phyloP scores from a whole-genome alignment of 2,113 vertebrate genomes.

The Cyanoderma ruficeps region DNA sequence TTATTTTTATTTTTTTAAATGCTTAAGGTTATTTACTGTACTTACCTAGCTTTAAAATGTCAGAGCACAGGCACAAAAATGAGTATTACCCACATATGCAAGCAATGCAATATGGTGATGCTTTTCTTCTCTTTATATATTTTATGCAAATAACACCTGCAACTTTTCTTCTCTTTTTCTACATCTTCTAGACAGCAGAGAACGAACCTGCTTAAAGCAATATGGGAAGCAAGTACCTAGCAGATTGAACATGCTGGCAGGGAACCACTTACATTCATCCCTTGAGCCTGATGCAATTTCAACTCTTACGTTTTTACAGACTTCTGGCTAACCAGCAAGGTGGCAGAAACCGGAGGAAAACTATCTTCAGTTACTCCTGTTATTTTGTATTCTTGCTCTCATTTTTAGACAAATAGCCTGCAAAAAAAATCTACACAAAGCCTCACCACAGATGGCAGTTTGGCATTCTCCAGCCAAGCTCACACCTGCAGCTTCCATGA shows the following conservation, averaged over 20 bases:
- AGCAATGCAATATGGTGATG: background rate
- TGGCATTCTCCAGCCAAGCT: slow-evolving; percentile 10
- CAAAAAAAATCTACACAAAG: background rate
- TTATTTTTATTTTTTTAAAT: background rate
- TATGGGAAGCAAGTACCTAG: background rate
- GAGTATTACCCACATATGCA: background rate
- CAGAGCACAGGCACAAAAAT: background rate
- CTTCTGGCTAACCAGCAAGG: background rate
- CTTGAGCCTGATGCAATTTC: background rate
- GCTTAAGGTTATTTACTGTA: background rate
- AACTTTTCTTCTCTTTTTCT: background rate
- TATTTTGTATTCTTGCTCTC: background rate
- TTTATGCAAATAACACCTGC: background rate
- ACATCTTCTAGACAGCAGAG: background rate
- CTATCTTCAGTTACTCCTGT: background rate
- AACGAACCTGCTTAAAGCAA: background rate
- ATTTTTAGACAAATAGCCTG: background rate
- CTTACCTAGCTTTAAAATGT: background rate
- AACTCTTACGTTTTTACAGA: background rate
- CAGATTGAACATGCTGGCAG: background rate
- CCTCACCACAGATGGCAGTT: slow-evolving; percentile 14
- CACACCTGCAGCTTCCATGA: slow-evolving; percentile 21
- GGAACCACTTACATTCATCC: background rate
- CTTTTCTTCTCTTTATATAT: background rate
- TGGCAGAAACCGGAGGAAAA: background rate